These are phyloP conservation scores for Pantelozetes paolii DNA, from an alignment of 2,888 invertebrate species.

Conservation along the genomic window DNA sequence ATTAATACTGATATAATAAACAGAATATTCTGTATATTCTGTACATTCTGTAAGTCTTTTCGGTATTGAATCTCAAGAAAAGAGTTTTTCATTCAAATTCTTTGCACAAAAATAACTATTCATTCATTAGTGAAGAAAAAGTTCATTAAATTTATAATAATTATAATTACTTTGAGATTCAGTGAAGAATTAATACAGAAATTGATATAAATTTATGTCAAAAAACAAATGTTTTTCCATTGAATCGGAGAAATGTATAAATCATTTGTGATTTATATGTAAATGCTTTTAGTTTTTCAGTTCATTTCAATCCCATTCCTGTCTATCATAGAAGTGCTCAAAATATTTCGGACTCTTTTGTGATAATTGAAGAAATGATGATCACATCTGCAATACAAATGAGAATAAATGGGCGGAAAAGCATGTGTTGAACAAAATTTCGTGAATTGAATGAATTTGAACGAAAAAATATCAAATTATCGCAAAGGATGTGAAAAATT, in stretches of 20 bases:
- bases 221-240: background rate
- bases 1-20: background rate
- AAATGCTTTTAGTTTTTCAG: background rate
- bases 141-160: background rate
- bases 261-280: background rate
- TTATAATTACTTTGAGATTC: background rate
- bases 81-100: background rate
- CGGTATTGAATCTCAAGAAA: background rate
- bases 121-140: too few relatives aligned
- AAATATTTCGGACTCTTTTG: background rate
- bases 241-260: background rate
- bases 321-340: background rate
- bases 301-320: background rate
- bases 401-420: conserved; percentile 12
- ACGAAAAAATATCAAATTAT: background rate
- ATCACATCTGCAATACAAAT: background rate
- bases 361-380: conserved; percentile 18
- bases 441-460: background rate
- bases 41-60: background rate
- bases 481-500: too few relatives aligned
- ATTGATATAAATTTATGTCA: too few relatives aligned
- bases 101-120: too few relatives aligned
- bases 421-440: background rate
- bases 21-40: background rate
- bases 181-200: background rate